Conservation (phyloP, 2,113 vertebrate genomes). For the Ptilonorhynchus violaceus region DNA sequence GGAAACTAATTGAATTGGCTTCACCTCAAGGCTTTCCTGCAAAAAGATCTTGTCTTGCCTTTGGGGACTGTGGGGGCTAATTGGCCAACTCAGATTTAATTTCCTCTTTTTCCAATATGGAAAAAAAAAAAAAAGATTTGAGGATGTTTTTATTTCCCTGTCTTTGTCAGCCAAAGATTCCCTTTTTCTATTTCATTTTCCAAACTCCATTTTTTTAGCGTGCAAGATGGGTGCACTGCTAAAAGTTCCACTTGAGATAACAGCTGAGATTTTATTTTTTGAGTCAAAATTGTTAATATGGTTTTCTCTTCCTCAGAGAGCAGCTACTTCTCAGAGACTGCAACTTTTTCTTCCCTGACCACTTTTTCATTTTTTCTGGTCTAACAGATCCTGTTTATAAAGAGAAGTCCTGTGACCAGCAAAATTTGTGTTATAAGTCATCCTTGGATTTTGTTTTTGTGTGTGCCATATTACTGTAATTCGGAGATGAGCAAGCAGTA, state of each 20-base stretch:
- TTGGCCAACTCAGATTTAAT: conserved; percentile 41
- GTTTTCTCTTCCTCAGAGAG: not conserved
- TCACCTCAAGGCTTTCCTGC: conserved; percentile 62
- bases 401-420: not conserved
- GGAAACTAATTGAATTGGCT: conserved; percentile 74
- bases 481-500: not conserved
- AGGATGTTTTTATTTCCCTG: not conserved
- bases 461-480: not conserved
- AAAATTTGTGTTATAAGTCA: not conserved
- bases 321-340: not conserved
- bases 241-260: not conserved
- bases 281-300: not conserved
- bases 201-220: not conserved
- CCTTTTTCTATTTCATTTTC: not conserved
- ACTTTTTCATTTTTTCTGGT: not conserved
- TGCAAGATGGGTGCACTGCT: not conserved
- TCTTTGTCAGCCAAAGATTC: not conserved
- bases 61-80: conserved; percentile 36
- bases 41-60: conserved; percentile 45
- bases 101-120: not conserved
- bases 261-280: not conserved
- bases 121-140: not conserved
- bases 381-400: not conserved
- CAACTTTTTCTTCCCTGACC: not conserved
- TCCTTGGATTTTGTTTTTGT: not conserved